A percentile compares a stretch with the other conserved stretches of the same genome.
Conservation (phyloP, 92 coral and sea anemone species). For the Parazoanthus atlanticus region DNA sequence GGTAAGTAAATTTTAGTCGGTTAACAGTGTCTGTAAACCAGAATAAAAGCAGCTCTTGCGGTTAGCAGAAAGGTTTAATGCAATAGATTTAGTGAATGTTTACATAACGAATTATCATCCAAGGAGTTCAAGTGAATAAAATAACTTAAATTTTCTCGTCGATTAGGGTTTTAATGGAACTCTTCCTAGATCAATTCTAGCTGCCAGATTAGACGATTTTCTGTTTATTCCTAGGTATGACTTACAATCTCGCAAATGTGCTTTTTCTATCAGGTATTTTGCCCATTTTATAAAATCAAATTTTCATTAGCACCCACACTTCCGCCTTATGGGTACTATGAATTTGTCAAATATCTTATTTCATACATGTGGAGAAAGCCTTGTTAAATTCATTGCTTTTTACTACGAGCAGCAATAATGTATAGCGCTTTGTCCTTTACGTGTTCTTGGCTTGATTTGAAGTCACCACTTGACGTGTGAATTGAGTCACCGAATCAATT, state of each 20-base stretch:
- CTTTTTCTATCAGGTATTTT: conserved; percentile 20
- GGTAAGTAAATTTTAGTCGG: background rate
- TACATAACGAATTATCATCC: no score
- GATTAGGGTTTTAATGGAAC: no score
- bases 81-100: background rate
- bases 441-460: conserved; percentile 24
- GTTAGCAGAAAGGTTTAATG: background rate
- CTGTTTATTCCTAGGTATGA: background rate
- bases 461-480: conserved; percentile 22
- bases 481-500: conserved; percentile 7
- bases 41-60: background rate
- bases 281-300: conserved; percentile 20
- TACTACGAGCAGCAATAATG: no score
- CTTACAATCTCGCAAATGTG: background rate
- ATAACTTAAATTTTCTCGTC: no score
- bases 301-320: background rate
- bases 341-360: background rate
- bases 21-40: background rate
- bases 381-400: conserved; percentile 6
- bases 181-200: no score
- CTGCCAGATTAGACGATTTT: background rate
- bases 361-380: conserved; percentile 23
- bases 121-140: background rate
- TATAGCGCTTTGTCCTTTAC: conserved; percentile 7
- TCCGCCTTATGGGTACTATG: conserved; percentile 8